Percentiles rank a stretch among this genome's conserved stretches.
phyloP scores from a whole-genome alignment of 2,888 invertebrate species.

The Hipparchia sbordonii region DNA sequence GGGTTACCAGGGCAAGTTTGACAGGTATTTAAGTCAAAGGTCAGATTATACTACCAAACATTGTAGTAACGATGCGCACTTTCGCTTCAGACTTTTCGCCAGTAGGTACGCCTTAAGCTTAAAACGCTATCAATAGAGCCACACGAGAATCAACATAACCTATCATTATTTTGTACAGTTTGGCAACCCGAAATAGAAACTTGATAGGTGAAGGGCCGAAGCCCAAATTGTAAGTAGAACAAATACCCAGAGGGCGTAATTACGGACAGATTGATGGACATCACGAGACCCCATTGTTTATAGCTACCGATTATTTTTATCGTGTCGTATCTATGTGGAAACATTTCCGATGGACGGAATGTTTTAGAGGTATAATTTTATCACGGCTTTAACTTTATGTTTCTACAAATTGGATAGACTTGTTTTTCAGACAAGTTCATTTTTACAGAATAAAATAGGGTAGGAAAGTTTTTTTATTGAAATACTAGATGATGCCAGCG shows the following conservation, averaged over 20 bases:
- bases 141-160: constrained; percentile 45
- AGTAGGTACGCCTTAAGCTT: background rate
- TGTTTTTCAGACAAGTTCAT: too few relatives aligned
- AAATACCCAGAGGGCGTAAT: constrained; percentile 69
- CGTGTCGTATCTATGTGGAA: constrained; percentile 18
- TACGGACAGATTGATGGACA: constrained; percentile 54
- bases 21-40: too few relatives aligned
- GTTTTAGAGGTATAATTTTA: background rate
- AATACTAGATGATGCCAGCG: too few relatives aligned
- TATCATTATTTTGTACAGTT: constrained; percentile 72
- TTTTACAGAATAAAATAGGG: too few relatives aligned
- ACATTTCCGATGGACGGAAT: background rate
- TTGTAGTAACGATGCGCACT: too few relatives aligned
- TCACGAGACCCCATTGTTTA: constrained; percentile 38
- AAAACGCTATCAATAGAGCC: constrained; percentile 15
- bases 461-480: too few relatives aligned
- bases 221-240: constrained; percentile 70
- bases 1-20: too few relatives aligned
- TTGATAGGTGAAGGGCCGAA: constrained; percentile 79
- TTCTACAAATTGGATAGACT: too few relatives aligned
- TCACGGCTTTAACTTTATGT: background rate
- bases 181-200: constrained; percentile 73
- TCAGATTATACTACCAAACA: too few relatives aligned
- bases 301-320: constrained; percentile 35
- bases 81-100: background rate